These are phyloP conservation scores for Hyperoplus lanceolatus DNA, from an alignment of 2,797 vertebrate genomes.

Conservation along the genomic window DNA sequence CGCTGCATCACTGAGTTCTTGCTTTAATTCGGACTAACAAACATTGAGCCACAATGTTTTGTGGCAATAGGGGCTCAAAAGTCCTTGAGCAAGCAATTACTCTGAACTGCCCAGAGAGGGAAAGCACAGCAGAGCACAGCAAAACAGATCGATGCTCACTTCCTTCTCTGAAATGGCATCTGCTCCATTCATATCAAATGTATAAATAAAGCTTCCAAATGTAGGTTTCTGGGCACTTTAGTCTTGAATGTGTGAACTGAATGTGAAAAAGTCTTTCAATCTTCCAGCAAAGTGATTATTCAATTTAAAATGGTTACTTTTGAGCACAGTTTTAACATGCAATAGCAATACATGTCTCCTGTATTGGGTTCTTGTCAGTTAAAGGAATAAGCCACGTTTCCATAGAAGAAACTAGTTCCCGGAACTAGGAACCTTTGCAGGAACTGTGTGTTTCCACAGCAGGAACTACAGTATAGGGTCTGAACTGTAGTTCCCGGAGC, in stretches of 20 bases:
- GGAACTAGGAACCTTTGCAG: too few relatives aligned
- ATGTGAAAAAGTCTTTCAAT: background rate
- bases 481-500: too few relatives aligned
- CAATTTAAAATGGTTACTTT: background rate
- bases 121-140: conserved; percentile 47
- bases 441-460: too few relatives aligned
- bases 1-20: conserved; percentile 30
- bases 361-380: background rate
- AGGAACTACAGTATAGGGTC: too few relatives aligned
- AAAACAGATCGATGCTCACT: conserved; percentile 68
- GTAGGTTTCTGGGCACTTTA: background rate
- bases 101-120: conserved; percentile 53
- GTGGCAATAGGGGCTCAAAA: conserved; percentile 59
- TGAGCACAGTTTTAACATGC: background rate
- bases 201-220: conserved; percentile 11
- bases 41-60: conserved; percentile 53
- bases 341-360: background rate
- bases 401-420: too few relatives aligned
- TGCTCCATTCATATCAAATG: conserved; percentile 20
- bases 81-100: conserved; percentile 72
- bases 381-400: background rate
- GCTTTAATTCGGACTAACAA: conserved; percentile 52
- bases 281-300: background rate
- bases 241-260: background rate
- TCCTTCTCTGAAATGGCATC: conserved; percentile 38